Percentiles rank a stretch among this genome's conserved stretches.
phyloP scores from a whole-genome alignment of 2,888 invertebrate species.

The Campoletis raptor region DNA sequence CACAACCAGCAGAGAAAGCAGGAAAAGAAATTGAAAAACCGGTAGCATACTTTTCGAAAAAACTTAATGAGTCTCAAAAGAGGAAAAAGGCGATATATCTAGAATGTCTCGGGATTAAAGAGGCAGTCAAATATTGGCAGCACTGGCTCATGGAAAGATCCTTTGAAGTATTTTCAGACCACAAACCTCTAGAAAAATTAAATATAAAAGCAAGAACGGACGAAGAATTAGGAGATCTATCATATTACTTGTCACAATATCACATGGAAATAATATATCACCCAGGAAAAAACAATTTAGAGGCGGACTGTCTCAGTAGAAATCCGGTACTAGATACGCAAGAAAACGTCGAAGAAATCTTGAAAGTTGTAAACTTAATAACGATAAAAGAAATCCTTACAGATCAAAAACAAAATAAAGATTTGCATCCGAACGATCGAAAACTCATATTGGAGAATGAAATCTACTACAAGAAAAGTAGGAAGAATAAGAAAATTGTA shows the following conservation, averaged over 20 bases:
- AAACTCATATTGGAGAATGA: slow-evolving; percentile 57
- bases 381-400: slow-evolving; percentile 61
- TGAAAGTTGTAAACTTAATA: slow-evolving; percentile 69
- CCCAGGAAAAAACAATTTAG: slow-evolving; percentile 69
- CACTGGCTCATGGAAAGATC: slow-evolving; percentile 41
- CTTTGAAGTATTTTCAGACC: slow-evolving; percentile 47
- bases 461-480: slow-evolving; percentile 56
- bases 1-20: not conserved
- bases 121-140: slow-evolving; percentile 48
- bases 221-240: slow-evolving; percentile 27
- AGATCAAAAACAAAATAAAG: slow-evolving; percentile 67
- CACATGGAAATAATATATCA: slow-evolving; percentile 71
- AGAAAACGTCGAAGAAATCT: slow-evolving; percentile 62
- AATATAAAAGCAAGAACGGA: slow-evolving; percentile 66
- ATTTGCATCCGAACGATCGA: slow-evolving; percentile 41
- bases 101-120: slow-evolving; percentile 41
- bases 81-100: slow-evolving; percentile 39
- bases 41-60: slow-evolving; percentile 11
- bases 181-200: slow-evolving; percentile 70
- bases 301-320: slow-evolving; percentile 72
- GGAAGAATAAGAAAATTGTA: not conserved
- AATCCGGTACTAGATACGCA: slow-evolving; percentile 70
- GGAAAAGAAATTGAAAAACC: slow-evolving; percentile 8
- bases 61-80: slow-evolving; percentile 19
- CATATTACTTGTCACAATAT: slow-evolving; percentile 50